Conservation (phyloP, 2,888 invertebrate species). For the Dryobota labecula region DNA sequence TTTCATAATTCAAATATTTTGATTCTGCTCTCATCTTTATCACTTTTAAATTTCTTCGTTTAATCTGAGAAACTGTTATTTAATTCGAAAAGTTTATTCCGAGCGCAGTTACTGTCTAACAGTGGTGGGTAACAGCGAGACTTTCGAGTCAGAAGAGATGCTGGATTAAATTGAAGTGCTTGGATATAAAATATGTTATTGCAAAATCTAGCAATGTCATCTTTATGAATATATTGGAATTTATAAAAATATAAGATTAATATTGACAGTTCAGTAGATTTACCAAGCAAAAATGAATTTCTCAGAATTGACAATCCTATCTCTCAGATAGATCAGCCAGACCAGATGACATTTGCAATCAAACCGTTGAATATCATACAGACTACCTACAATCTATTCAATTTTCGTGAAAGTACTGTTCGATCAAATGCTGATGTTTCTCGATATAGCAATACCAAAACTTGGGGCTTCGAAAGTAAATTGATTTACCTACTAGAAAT, state of each 20-base stretch:
- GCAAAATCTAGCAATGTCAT: conserved; percentile 4
- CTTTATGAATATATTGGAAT: background rate
- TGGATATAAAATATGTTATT: conserved; percentile 26
- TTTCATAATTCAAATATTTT: conserved; percentile 1
- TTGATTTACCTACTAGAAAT: conserved; percentile 8
- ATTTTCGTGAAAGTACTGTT: background rate
- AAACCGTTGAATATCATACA: background rate
- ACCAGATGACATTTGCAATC: conserved; percentile 11
- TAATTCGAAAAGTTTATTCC: conserved; percentile 48
- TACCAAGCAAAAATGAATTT: background rate
- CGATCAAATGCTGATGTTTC: conserved; percentile 12
- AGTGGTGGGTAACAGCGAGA: conserved; percentile 21
- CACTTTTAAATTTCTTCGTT: conserved; percentile 12
- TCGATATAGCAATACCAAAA: background rate
- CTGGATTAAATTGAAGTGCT: conserved; percentile 34
- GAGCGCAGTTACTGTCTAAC: conserved; percentile 28
- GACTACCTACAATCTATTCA: background rate
- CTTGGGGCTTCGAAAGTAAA: background rate
- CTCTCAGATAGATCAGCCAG: background rate
- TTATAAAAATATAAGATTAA: background rate
- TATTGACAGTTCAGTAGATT: background rate
- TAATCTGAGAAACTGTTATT: conserved; percentile 19
- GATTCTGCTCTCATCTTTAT: background rate
- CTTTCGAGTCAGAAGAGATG: conserved; percentile 19
- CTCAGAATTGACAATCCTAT: background rate